Evolutionary conservation across 2,797 vertebrate species (phyloP).

Genomic region (Darevskia mixta): DNA sequence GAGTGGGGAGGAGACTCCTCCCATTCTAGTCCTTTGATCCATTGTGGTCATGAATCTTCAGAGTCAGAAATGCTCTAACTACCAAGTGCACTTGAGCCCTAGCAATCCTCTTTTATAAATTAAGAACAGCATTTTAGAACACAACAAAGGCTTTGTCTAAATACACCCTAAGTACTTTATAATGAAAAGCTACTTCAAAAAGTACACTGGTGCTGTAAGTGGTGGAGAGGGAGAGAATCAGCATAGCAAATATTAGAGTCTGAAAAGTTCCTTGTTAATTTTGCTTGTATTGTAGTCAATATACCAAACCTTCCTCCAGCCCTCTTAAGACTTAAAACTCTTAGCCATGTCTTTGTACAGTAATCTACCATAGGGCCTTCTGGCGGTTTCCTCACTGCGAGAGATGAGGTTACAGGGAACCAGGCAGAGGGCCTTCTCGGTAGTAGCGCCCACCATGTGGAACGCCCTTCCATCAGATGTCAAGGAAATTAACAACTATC

Average conservation of each 20-base stretch:
- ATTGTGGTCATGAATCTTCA: not conserved
- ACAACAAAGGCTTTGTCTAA: not conserved
- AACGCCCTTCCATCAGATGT: too few species aligned
- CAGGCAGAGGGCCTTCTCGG: too few species aligned
- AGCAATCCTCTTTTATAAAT: not conserved
- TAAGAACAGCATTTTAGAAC: not conserved
- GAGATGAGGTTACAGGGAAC: too few species aligned
- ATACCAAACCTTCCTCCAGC: conserved; percentile 18
- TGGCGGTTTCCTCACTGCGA: too few species aligned
- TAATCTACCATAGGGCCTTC: too few species aligned
- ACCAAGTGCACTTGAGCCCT: not conserved
- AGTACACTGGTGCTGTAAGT: not conserved
- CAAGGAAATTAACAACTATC: too few species aligned
- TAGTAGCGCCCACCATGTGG: too few species aligned
- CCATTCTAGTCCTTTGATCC: not conserved
- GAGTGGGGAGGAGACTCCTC: too few species aligned
- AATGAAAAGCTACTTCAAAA: conserved; percentile 7
- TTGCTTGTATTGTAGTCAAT: not conserved
- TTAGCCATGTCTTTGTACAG: conserved; percentile 23
- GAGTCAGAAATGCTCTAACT: not conserved
- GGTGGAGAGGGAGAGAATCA: not conserved
- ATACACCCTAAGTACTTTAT: not conserved
- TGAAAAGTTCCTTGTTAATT: conserved; percentile 3
- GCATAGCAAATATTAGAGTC: not conserved
- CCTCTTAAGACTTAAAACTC: not conserved